Percentiles rank a stretch among this genome's conserved stretches.
These are phyloP conservation scores for Meda fulgida DNA, from an alignment of 2,797 vertebrate species.

Conservation along the genomic window DNA sequence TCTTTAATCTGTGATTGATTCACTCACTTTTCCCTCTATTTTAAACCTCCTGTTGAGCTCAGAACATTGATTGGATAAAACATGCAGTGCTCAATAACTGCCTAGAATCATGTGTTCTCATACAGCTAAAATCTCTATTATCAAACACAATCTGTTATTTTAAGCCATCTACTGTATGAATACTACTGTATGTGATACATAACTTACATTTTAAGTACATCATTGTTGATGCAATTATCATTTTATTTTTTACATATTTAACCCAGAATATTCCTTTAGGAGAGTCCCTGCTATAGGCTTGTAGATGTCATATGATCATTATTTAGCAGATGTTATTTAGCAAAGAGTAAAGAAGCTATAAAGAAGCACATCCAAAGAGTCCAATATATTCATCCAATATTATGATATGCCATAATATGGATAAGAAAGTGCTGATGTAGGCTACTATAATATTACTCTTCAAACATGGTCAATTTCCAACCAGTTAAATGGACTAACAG, in stretches of 20 bases:
- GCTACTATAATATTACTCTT: background rate
- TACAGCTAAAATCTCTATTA: background rate
- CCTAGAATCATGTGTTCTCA: background rate
- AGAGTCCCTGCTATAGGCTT: background rate
- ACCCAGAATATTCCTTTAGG: background rate
- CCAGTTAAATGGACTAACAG: background rate
- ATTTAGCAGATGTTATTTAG: background rate
- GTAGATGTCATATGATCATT: background rate
- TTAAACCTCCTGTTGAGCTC: background rate
- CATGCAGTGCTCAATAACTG: background rate
- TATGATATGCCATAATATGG: background rate
- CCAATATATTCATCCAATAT: background rate
- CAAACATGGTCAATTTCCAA: background rate
- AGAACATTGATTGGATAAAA: slow-evolving; percentile 8
- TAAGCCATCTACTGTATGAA: background rate
- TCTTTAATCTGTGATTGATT: slow-evolving; percentile 8
- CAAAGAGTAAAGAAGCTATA: background rate
- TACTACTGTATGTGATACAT: background rate
- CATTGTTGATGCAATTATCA: background rate
- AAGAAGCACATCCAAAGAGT: background rate
- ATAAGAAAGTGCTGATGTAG: background rate
- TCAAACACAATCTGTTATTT: background rate
- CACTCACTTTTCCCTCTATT: background rate
- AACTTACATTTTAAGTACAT: background rate
- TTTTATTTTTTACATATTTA: too few relatives aligned